Evolutionary conservation across 2,797 vertebrate genomes (phyloP).

Genomic region (Bothrops alternatus): DNA sequence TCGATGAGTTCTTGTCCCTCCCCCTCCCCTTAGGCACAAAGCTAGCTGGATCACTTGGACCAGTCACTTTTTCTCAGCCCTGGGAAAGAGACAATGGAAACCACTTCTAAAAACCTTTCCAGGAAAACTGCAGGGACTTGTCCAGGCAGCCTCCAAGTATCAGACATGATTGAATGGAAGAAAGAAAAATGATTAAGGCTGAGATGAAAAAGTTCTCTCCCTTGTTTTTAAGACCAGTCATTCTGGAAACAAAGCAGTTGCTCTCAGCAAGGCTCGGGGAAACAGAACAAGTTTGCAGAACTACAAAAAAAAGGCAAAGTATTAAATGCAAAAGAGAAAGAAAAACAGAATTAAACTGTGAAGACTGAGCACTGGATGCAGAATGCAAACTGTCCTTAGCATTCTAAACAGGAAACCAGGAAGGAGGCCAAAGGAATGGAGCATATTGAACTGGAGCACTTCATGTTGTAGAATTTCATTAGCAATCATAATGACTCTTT

Average conservation of each 20-base stretch:
- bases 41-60: not conserved
- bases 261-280: not conserved
- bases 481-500: not conserved
- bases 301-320: not conserved
- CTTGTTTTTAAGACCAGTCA: not conserved
- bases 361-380: not conserved
- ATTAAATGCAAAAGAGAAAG: not conserved
- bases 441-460: not conserved
- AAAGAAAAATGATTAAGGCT: not conserved
- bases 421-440: not conserved
- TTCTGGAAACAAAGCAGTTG: not conserved
- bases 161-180: not conserved
- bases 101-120: not conserved
- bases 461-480: not conserved
- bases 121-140: not conserved
- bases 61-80: not conserved
- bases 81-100: not conserved
- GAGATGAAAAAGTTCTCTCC: not conserved
- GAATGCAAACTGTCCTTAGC: not conserved
- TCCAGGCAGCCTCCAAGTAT: not conserved
- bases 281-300: not conserved
- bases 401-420: not conserved
- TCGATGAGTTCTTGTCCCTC: not conserved
- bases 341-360: not conserved
- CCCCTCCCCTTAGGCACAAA: not conserved